These are phyloP conservation scores for Hartigia nigra DNA, from an alignment of 2,888 invertebrate genomes.

Conservation along the genomic window DNA sequence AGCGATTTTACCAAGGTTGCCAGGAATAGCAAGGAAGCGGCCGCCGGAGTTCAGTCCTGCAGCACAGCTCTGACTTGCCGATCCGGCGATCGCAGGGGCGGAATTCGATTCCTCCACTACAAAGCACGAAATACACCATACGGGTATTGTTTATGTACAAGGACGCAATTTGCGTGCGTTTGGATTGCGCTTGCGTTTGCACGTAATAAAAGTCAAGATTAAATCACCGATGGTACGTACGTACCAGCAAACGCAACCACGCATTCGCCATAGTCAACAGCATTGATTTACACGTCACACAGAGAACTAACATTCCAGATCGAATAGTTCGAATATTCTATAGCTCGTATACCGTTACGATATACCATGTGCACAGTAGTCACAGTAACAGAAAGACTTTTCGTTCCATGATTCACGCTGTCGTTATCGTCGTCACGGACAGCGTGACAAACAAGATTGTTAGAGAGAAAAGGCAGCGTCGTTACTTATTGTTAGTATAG, in stretches of 20 bases:
- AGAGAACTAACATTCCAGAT: neutral
- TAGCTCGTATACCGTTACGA: neutral
- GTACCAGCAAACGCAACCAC: neutral
- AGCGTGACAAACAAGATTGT: neutral
- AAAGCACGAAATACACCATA: slow-evolving; percentile 39
- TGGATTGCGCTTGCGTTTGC: neutral
- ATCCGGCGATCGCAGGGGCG: slow-evolving; percentile 59
- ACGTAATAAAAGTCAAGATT: neutral
- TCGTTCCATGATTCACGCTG: neutral
- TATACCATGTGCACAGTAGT: neutral
- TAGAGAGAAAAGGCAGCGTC: neutral
- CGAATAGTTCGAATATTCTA: neutral
- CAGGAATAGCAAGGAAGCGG: slow-evolving; percentile 78
- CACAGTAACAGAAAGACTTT: neutral
- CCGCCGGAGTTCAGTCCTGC: slow-evolving; percentile 60
- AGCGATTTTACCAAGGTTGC: slow-evolving; percentile 56
- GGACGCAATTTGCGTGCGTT: neutral
- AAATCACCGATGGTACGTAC: neutral
- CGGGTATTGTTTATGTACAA: neutral
- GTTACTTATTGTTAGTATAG: neutral
- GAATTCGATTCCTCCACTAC: slow-evolving; percentile 65
- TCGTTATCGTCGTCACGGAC: neutral
- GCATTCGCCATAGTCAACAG: neutral
- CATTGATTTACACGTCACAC: neutral
- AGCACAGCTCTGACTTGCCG: slow-evolving; percentile 46